Evolutionary conservation across 1,140 invertebrate species (phyloP).

Genomic region (Trichomalopsis sarcophagae): DNA sequence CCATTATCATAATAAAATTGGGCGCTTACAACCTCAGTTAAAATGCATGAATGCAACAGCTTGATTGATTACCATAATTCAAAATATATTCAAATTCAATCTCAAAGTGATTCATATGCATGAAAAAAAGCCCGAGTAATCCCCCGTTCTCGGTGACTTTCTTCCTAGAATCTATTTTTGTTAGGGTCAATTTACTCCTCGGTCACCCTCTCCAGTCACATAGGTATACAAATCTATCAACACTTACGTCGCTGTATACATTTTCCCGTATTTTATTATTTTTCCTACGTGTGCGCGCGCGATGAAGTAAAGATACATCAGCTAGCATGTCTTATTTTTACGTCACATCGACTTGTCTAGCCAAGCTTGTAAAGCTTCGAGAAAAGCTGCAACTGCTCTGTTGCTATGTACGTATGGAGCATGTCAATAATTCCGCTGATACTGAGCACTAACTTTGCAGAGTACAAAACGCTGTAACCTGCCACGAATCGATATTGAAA

Average conservation of each 20-base stretch:
- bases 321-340: neutral
- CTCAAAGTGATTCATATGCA: neutral
- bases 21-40: too few species aligned
- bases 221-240: too few species aligned
- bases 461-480: conserved; percentile 17
- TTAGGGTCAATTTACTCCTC: too few species aligned
- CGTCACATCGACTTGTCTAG: neutral
- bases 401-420: neutral
- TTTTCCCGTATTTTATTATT: neutral
- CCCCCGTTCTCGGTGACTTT: too few species aligned
- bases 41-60: neutral
- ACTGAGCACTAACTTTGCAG: neutral
- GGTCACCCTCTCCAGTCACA: too few species aligned
- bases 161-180: too few species aligned
- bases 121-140: too few species aligned
- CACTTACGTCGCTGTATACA: too few species aligned
- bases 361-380: neutral
- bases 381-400: neutral
- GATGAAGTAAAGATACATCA: conserved; percentile 5
- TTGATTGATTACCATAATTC: neutral
- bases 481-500: too few species aligned
- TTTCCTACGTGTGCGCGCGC: neutral
- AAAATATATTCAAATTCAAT: neutral
- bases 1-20: too few species aligned
- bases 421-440: conserved; percentile 22